These are phyloP conservation scores for Reticulitermes speratus DNA, from an alignment of 1,140 invertebrate genomes.

Conservation along the genomic window DNA sequence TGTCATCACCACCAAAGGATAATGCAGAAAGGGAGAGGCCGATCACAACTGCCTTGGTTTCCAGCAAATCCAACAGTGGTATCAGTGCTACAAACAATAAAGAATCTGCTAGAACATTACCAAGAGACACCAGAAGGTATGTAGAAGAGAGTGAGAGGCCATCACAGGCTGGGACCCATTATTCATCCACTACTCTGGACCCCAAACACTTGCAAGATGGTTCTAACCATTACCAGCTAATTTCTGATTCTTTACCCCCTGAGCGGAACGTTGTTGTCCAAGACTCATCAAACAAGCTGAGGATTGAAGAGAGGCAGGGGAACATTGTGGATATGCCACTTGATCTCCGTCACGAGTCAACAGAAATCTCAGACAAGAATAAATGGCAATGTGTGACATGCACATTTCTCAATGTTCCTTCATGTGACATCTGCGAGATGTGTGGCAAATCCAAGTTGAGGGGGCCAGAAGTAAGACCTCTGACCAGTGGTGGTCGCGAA, in stretches of 20 bases:
- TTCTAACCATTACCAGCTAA: background rate
- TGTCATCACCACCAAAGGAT: slow-evolving; percentile 31
- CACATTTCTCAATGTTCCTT: slow-evolving; percentile 64
- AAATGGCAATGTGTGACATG: slow-evolving; percentile 69
- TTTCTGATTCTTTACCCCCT: background rate
- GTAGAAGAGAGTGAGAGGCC: background rate
- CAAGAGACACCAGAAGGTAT: slow-evolving; percentile 20
- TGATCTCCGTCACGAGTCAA: background rate
- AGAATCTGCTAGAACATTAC: slow-evolving; percentile 18
- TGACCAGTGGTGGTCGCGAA: slow-evolving; percentile 71
- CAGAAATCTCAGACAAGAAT: background rate
- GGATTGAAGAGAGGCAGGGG: background rate
- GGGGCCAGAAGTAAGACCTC: slow-evolving; percentile 61
- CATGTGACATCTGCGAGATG: slow-evolving; percentile 69
- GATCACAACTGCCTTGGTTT: background rate
- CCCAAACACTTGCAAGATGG: slow-evolving; percentile 14
- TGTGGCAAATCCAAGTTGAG: slow-evolving; percentile 64
- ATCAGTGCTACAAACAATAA: background rate
- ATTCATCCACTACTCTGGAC: slow-evolving; percentile 24
- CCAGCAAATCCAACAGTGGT: background rate
- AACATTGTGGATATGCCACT: background rate
- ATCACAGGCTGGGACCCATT: background rate
- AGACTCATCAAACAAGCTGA: background rate
- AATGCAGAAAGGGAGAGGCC: slow-evolving; percentile 20
- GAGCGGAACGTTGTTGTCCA: background rate